Evolutionary conservation across 2,888 invertebrate species (phyloP).

Genomic region (Phragmatobia fuliginosa): DNA sequence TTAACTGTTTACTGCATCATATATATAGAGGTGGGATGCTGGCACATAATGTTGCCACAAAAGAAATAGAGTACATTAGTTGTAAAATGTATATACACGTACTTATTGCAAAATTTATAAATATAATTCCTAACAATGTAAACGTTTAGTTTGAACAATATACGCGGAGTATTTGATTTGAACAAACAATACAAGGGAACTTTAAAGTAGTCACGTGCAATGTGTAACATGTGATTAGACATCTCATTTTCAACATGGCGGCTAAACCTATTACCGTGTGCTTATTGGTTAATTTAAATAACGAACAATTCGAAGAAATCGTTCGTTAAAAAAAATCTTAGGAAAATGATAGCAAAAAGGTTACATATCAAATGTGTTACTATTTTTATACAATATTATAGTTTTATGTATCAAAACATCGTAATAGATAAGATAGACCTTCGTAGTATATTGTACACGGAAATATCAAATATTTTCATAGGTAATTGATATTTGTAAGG

Average conservation of each 20-base stretch:
- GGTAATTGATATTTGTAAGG: constrained; percentile 20
- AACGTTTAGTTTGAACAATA: too few species aligned
- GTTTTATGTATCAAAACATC: constrained; percentile 9
- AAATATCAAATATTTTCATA: constrained; percentile 18
- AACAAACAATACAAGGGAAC: neutral
- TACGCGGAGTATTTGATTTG: neutral
- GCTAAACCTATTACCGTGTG: too few species aligned
- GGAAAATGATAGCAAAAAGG: neutral
- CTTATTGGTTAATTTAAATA: neutral
- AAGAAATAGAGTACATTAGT: too few species aligned
- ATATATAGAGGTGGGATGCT: too few species aligned
- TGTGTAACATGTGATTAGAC: too few species aligned
- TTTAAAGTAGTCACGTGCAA: too few species aligned
- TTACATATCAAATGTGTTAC: neutral
- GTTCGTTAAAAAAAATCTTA: neutral
- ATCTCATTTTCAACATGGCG: too few species aligned
- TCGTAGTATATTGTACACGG: neutral
- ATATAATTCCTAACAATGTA: too few species aligned
- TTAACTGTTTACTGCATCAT: too few species aligned
- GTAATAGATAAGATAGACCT: neutral
- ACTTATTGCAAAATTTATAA: too few species aligned
- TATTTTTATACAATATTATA: neutral
- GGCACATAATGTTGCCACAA: too few species aligned
- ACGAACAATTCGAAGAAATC: neutral
- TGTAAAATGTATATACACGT: too few species aligned